Evolutionary conservation across 2,113 vertebrate genomes (phyloP), one percentile per base, ranked within the genome.

Genomic region (Rhombomys opimus): DNA sequence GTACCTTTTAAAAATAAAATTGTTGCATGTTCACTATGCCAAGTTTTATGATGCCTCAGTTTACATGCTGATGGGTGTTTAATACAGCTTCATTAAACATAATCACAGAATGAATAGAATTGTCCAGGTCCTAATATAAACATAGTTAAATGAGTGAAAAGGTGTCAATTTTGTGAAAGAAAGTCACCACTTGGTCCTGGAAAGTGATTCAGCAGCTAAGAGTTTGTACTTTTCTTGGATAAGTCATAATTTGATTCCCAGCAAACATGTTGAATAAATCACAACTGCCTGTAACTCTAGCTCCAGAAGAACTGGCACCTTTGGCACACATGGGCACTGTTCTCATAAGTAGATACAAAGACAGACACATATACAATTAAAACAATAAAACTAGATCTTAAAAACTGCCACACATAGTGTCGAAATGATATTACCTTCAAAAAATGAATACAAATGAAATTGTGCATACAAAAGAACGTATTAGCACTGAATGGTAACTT

Each of bases 21-120:
- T 46, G 38, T 89, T 94, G 93, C 23, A 84, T 78, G 84, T 89
- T 90, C 90, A 76, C 93, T 90, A 76, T 85, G 87, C 5, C 46
- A n/a, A 92, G n/a, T 92, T 11, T 77, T 32, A n/a, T 35, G 4
- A 14, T 77, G 35, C 7, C 27, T 82, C 18, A 32, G 65, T 90
- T 95, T 96, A 78, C 50, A 70, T 50, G 13, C 6, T 41, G 18
- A 1, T 86, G 20, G 17, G 52, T 54, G 0, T 80, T 88, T 87
- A 35, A 93, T 92, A 85, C 61, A 38, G 5, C 65, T 75, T 93
- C 32, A 87, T 25, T 22, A 93, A 52, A 30, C 52, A 84, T 80
- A 81, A 54, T 88, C 27, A 95, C 18, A 93, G n/a, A 90, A 80
- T 76, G 67, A 70, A 85, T 92, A 91, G 32, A 90, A 20, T 81